phyloP scores from a whole-genome alignment of 53 echinoderm and acorn worm genomes.

The Holothuria leucospilota region DNA sequence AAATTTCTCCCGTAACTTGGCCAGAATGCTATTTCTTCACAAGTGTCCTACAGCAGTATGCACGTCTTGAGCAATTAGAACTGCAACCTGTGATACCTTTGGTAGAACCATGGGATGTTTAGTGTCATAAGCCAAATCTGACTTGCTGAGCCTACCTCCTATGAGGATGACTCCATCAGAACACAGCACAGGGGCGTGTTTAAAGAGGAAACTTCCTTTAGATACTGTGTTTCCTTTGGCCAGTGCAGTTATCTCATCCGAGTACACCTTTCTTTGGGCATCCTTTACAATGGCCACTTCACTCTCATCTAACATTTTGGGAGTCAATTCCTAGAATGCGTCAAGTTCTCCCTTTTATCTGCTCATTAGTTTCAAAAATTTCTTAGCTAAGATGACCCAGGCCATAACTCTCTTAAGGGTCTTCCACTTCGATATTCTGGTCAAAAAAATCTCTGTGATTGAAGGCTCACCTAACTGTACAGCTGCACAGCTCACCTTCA shows the following conservation, averaged over 20 bases:
- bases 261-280: conserved; percentile 52
- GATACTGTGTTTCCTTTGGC: conserved; percentile 21
- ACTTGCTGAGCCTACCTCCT: conserved; percentile 57
- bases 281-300: conserved; percentile 36
- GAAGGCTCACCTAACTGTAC: conserved; percentile 26
- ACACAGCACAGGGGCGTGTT: conserved; percentile 18
- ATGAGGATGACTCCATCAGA: conserved; percentile 19
- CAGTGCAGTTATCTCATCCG: conserved; percentile 58
- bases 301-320: not conserved
- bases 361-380: conserved; percentile 7
- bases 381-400: conserved; percentile 36
- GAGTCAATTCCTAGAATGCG: not conserved
- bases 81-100: conserved; percentile 1
- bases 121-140: conserved; percentile 34
- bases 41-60: conserved; percentile 36
- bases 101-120: not conserved
- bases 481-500: too few relatives aligned
- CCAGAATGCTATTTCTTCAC: conserved; percentile 51
- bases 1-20: conserved; percentile 52
- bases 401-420: too few relatives aligned
- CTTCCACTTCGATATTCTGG: too few relatives aligned
- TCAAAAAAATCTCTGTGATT: conserved; percentile 36
- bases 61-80: conserved; percentile 23
- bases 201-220: not conserved
- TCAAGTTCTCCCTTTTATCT: not conserved